Evolutionary conservation across 92 coral and sea anemone species (phyloP).

Genomic region (Actinernus sp.): DNA sequence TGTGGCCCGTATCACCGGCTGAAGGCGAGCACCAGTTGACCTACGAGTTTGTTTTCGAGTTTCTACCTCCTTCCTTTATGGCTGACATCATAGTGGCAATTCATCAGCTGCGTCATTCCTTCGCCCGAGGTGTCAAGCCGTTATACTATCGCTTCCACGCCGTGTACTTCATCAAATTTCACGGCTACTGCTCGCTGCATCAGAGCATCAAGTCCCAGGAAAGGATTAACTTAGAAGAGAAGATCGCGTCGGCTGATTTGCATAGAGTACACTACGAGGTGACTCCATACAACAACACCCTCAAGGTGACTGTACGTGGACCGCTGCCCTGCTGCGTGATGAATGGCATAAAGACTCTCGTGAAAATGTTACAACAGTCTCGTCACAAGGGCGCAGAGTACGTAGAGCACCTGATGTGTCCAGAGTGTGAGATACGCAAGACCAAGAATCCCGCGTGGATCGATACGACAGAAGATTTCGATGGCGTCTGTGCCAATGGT

Average conservation of each 20-base stretch:
- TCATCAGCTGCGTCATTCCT: slow-evolving; percentile 9
- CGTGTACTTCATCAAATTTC: slow-evolving; percentile 33
- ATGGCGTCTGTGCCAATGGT: slow-evolving; percentile 25
- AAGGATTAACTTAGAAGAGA: slow-evolving; percentile 14
- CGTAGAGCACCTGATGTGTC: slow-evolving; percentile 19
- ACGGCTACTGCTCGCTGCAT: neutral
- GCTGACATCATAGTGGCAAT: slow-evolving; percentile 34
- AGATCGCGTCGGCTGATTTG: slow-evolving; percentile 5
- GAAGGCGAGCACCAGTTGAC: slow-evolving; percentile 18
- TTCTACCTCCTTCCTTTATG: slow-evolving; percentile 32
- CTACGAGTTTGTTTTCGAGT: slow-evolving; percentile 13
- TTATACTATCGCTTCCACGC: slow-evolving; percentile 41
- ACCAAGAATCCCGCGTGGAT: slow-evolving; percentile 8
- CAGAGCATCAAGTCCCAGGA: slow-evolving; percentile 17
- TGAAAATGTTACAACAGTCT: slow-evolving; percentile 7
- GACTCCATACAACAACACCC: slow-evolving; percentile 31
- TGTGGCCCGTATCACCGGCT: slow-evolving; percentile 35
- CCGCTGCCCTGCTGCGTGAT: slow-evolving; percentile 29
- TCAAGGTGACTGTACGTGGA: slow-evolving; percentile 35
- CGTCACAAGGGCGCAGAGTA: slow-evolving; percentile 20
- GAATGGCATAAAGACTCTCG: slow-evolving; percentile 10
- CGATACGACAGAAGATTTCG: neutral
- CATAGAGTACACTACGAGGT: slow-evolving; percentile 38
- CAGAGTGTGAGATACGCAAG: slow-evolving; percentile 34
- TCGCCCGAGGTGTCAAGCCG: slow-evolving; percentile 25